These are phyloP conservation scores for Tinea trinotella DNA, from an alignment of 2,888 invertebrate genomes.

Conservation along the genomic window DNA sequence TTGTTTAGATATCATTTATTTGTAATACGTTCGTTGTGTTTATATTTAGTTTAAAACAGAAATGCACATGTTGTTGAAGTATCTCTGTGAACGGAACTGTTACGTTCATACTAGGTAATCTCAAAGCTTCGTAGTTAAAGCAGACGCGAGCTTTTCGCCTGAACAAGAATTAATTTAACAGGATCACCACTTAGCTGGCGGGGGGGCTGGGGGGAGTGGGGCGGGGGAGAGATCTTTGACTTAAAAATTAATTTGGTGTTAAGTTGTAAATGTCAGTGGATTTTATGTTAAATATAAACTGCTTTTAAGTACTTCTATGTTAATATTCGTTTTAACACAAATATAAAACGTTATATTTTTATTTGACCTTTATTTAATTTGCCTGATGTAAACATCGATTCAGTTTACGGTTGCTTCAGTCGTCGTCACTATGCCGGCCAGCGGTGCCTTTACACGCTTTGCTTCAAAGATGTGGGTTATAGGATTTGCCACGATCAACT, in stretches of 20 bases:
- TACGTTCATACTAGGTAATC: neutral
- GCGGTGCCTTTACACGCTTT: too few species aligned
- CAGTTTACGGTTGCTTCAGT: too few species aligned
- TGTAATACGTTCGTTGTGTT: too few species aligned
- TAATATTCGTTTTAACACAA: too few species aligned
- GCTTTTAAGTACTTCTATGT: neutral
- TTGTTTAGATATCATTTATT: too few species aligned
- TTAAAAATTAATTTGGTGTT: neutral
- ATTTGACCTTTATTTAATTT: too few species aligned
- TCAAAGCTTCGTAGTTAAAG: neutral
- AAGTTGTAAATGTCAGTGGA: neutral
- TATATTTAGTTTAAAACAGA: too few species aligned
- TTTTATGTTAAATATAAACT: neutral
- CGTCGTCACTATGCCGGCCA: too few species aligned
- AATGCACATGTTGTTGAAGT: neutral
- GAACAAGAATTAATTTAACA: conserved; percentile 8
- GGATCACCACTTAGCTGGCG: conserved; percentile 1
- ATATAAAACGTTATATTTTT: too few species aligned
- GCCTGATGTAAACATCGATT: too few species aligned
- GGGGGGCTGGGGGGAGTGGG: neutral
- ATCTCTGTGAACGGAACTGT: neutral
- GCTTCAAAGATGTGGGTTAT: too few species aligned
- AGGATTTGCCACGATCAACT: too few species aligned
- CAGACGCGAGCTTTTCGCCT: conserved; percentile 3
- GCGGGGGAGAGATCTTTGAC: neutral